These are phyloP conservation scores for Tonatia bakeri DNA, from an alignment of 2,113 vertebrate species.

Conservation along the genomic window DNA sequence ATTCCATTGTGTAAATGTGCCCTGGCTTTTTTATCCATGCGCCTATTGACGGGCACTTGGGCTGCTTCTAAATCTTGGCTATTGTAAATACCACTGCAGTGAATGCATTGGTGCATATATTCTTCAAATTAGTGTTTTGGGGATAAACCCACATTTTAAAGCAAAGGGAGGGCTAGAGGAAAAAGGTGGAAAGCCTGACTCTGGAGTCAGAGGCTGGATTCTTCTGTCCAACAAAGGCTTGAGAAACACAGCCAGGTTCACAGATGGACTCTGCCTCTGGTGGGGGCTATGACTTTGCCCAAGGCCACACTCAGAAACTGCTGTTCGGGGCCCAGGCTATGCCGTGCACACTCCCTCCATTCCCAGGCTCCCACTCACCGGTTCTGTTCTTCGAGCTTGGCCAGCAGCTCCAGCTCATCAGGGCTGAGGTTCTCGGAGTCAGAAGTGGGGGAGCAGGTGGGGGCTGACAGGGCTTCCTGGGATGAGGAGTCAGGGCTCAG, in stretches of 20 bases:
- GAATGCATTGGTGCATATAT: neutral
- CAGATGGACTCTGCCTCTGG: too few relatives aligned
- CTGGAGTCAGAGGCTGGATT: neutral
- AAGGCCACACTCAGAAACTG: neutral
- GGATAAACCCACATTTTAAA: neutral
- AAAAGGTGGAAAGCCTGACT: neutral
- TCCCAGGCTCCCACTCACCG: constrained; percentile 80
- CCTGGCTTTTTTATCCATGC: neutral
- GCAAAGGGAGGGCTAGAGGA: neutral
- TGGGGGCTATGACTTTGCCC: neutral
- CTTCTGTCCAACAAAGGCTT: neutral
- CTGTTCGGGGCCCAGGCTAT: neutral
- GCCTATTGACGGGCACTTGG: neutral
- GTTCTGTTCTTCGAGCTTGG: constrained; percentile 97
- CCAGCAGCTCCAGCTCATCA: constrained; percentile 94
- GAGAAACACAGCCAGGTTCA: neutral
- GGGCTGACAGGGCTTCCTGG: constrained; percentile 89
- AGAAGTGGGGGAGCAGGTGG: constrained; percentile 84
- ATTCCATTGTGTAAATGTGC: neutral
- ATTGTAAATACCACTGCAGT: neutral
- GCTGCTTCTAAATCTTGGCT: neutral
- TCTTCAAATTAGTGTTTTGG: neutral
- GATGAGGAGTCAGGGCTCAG: constrained; percentile 94
- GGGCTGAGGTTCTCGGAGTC: constrained; percentile 96
- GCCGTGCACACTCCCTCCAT: fast-evolving